These are phyloP conservation scores for Silurus aristotelis DNA, from an alignment of 2,797 vertebrate species.

Conservation along the genomic window DNA sequence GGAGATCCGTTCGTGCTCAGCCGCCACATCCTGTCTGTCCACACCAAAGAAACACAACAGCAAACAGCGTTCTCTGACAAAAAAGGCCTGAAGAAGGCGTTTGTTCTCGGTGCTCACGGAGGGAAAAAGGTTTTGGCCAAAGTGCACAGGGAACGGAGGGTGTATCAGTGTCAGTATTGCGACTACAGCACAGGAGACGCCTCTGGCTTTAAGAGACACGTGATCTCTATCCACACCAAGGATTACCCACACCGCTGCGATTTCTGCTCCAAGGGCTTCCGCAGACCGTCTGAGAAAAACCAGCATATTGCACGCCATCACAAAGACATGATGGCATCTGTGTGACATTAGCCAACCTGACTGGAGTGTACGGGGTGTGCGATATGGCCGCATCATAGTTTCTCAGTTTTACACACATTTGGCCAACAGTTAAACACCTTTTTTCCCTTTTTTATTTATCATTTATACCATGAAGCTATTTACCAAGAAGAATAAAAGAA, in stretches of 20 bases:
- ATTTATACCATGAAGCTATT: not conserved
- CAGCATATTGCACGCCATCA: constrained; percentile 89
- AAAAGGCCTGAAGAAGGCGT: constrained; percentile 83
- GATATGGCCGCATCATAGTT: constrained; percentile 3
- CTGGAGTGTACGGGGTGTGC: constrained; percentile 10
- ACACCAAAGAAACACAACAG: constrained; percentile 78
- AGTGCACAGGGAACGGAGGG: constrained; percentile 83
- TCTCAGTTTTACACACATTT: not conserved
- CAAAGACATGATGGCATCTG: constrained; percentile 71
- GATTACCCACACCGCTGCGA: constrained; percentile 89
- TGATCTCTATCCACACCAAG: constrained; percentile 90
- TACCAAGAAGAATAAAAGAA: not conserved
- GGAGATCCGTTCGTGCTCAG: constrained; percentile 87
- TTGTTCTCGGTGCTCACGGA: constrained; percentile 41
- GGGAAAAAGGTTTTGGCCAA: constrained; percentile 70
- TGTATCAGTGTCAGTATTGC: constrained; percentile 89
- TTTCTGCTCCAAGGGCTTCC: constrained; percentile 88
- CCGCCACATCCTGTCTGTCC: constrained; percentile 86
- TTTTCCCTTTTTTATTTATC: not conserved
- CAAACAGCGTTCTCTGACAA: constrained; percentile 80
- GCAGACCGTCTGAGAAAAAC: constrained; percentile 86
- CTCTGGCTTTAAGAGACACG: constrained; percentile 87
- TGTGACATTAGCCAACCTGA: constrained; percentile 38
- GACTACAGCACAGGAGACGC: constrained; percentile 88
- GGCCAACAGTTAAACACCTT: not conserved